Evolutionary conservation across 2,113 vertebrate genomes (phyloP).

Genomic region (Hystrix brachyura): DNA sequence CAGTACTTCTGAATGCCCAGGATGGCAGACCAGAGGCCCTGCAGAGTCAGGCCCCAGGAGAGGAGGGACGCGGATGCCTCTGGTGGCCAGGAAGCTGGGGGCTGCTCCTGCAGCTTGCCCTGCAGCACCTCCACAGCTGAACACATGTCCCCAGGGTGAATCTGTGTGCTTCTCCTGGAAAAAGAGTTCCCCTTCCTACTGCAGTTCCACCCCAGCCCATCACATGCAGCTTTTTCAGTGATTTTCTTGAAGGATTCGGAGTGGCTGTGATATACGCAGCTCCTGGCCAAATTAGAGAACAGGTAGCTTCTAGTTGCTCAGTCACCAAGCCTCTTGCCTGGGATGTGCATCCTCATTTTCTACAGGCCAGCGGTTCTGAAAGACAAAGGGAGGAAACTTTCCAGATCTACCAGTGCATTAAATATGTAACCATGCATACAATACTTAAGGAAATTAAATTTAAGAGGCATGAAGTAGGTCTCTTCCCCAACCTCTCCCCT

Average conservation of each 20-base stretch:
- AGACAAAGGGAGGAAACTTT: background rate
- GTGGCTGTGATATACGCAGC: background rate
- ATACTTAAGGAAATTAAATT: background rate
- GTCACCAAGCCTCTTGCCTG: background rate
- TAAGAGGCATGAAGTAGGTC: background rate
- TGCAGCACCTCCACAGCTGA: background rate
- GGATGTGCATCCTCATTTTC: background rate
- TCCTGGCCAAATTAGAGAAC: background rate
- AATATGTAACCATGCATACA: background rate
- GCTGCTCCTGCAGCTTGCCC: background rate
- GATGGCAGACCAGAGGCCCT: background rate
- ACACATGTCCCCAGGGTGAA: background rate
- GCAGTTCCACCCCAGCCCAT: background rate
- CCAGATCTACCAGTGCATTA: background rate
- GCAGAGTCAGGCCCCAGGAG: background rate
- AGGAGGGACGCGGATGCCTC: background rate
- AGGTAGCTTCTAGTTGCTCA: background rate
- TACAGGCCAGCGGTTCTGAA: background rate
- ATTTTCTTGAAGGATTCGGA: constrained; percentile 6
- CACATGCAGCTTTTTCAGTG: background rate
- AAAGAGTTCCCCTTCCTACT: background rate
- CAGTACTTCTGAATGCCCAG: background rate
- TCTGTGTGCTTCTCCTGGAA: background rate
- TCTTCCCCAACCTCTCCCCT: background rate
- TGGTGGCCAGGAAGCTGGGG: background rate